Conservation (phyloP, 2,113 vertebrate genomes). For the Danio rerio region DNA sequence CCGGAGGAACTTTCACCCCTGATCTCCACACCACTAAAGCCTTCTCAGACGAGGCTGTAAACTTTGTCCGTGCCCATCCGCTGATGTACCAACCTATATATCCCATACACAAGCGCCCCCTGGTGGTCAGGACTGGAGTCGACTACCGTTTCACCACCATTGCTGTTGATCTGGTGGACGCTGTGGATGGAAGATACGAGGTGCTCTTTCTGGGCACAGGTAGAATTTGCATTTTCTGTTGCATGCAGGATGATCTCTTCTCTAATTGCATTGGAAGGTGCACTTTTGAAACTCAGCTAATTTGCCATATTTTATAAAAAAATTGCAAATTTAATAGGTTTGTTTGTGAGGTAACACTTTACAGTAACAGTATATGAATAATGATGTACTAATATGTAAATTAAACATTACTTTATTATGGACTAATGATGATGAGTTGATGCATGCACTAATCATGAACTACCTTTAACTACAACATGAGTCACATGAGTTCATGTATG, state of each 20-base stretch:
- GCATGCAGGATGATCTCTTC: not conserved
- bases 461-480: no score
- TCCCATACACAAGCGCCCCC: slow-evolving; percentile 81
- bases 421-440: no score
- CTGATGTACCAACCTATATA: slow-evolving; percentile 84
- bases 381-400: no score
- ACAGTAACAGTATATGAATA: no score
- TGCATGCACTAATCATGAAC: no score
- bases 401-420: no score
- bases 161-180: slow-evolving; percentile 84
- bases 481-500: no score
- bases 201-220: slow-evolving; percentile 86
- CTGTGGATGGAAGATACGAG: slow-evolving; percentile 83
- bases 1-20: slow-evolving; percentile 84
- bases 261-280: not conserved
- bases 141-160: slow-evolving; percentile 83
- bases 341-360: no score
- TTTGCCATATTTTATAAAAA: not conserved
- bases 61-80: slow-evolving; percentile 83
- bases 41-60: slow-evolving; percentile 84
- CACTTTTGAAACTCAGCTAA: not conserved
- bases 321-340: not conserved
- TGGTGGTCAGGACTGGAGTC: slow-evolving; percentile 82
- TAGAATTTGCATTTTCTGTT: slow-evolving; percentile 46
- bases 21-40: slow-evolving; percentile 81